These are phyloP conservation scores for Andrena cerasifolii DNA, from an alignment of 1,140 invertebrate species.

Conservation along the genomic window DNA sequence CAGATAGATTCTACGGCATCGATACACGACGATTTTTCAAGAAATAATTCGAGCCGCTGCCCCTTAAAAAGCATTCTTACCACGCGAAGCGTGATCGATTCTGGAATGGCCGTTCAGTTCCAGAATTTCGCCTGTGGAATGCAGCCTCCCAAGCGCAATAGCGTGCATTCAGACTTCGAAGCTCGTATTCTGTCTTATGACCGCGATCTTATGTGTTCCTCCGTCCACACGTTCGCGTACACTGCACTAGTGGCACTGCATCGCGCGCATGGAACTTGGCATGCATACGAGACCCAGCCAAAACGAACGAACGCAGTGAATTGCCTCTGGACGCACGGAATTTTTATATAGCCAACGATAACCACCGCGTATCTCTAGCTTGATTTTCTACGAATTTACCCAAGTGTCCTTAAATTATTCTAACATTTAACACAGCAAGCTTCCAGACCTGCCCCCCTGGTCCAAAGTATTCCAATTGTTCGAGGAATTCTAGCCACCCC, in stretches of 20 bases:
- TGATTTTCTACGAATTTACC: conserved; percentile 14
- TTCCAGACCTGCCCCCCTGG: too few species aligned
- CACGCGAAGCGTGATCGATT: too few species aligned
- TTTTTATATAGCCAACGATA: conserved; percentile 45
- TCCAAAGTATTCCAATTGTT: not conserved
- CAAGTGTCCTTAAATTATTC: conserved; percentile 43
- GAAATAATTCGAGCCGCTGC: not conserved
- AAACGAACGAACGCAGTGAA: conserved; percentile 25
- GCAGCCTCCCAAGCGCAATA: too few species aligned
- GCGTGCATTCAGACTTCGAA: too few species aligned
- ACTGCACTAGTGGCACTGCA: too few species aligned
- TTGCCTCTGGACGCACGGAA: conserved; percentile 37
- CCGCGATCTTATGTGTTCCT: not conserved
- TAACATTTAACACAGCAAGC: conserved; percentile 18
- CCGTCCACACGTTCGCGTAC: too few species aligned
- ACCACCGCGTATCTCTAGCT: not conserved
- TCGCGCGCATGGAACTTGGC: not conserved
- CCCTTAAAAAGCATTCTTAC: too few species aligned
- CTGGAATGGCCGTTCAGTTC: too few species aligned
- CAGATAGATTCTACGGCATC: too few species aligned
- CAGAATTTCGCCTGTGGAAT: too few species aligned
- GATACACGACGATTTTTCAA: too few species aligned
- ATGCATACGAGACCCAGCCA: not conserved
- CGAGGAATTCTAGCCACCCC: not conserved
- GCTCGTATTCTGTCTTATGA: too few species aligned